phyloP scores from a whole-genome alignment of 2,113 vertebrate genomes.

The Onychostruthus taczanowskii region DNA sequence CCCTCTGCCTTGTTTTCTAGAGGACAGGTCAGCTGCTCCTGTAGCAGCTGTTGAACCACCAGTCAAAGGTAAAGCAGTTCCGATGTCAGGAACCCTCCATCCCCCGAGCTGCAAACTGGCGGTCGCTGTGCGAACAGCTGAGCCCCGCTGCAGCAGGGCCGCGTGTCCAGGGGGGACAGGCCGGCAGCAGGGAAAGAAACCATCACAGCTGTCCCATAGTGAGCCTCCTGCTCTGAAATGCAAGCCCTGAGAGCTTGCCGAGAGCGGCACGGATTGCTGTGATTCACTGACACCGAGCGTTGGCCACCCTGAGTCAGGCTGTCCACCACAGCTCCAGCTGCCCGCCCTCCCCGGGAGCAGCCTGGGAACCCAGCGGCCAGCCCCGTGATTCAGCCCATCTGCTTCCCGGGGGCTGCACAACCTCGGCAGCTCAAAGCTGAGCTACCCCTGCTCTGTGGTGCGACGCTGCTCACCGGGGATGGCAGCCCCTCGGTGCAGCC shows the following conservation, averaged over 20 bases:
- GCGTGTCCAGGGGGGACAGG: neutral
- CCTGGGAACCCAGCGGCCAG: rapidly evolving
- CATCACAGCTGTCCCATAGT: neutral
- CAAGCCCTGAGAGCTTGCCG: neutral
- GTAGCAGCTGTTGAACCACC: neutral
- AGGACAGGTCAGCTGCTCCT: neutral
- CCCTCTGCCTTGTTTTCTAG: neutral
- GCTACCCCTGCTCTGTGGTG: rapidly evolving
- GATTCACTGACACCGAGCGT: rapidly evolving
- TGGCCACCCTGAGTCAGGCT: neutral
- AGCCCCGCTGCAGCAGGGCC: neutral
- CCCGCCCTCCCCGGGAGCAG: neutral
- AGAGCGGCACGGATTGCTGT: neutral
- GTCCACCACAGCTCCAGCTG: rapidly evolving
- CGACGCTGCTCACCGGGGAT: rapidly evolving
- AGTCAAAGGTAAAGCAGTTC: neutral
- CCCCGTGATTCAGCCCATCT: rapidly evolving
- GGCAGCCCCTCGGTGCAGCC: neutral
- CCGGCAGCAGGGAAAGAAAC: neutral
- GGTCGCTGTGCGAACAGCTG: neutral
- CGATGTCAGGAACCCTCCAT: neutral
- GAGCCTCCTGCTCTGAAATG: neutral
- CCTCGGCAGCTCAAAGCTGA: neutral
- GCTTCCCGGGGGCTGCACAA: rapidly evolving
- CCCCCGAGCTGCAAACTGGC: neutral